A percentile compares a stretch with the other conserved stretches of the same genome.
Conservation (phyloP, 2,888 invertebrate genomes). For the Octodonta nipae region DNA sequence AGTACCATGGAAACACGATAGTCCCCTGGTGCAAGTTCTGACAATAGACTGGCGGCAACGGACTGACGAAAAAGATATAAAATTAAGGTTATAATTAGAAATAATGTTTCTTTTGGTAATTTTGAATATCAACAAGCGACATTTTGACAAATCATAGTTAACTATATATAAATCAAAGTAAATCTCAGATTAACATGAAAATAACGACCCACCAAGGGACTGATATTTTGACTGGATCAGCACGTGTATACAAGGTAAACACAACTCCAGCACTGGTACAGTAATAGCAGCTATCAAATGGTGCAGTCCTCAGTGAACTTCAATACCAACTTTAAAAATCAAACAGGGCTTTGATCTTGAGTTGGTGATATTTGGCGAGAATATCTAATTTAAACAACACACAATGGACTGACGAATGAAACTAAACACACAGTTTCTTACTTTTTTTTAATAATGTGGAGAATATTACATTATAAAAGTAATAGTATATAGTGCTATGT, state of each 20-base stretch:
- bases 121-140: neutral
- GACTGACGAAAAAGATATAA: neutral
- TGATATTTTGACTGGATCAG: conserved; percentile 1
- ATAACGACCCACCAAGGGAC: conserved; percentile 2
- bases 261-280: too few species aligned
- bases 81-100: neutral
- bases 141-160: neutral
- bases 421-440: conserved; percentile 4
- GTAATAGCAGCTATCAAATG: neutral
- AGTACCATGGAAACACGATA: neutral
- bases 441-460: neutral
- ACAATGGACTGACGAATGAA: conserved; percentile 2
- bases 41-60: neutral
- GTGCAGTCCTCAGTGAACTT: neutral
- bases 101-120: neutral
- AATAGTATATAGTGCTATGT: neutral
- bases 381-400: conserved; percentile 2
- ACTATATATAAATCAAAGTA: neutral
- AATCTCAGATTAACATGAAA: neutral
- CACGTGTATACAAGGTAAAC: too few species aligned
- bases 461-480: neutral
- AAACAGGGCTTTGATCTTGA: conserved; percentile 2
- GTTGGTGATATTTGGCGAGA: too few species aligned
- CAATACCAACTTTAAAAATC: neutral
- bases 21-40: neutral